Evolutionary conservation across 2,888 invertebrate genomes (phyloP).

Genomic region (Spisula solida): DNA sequence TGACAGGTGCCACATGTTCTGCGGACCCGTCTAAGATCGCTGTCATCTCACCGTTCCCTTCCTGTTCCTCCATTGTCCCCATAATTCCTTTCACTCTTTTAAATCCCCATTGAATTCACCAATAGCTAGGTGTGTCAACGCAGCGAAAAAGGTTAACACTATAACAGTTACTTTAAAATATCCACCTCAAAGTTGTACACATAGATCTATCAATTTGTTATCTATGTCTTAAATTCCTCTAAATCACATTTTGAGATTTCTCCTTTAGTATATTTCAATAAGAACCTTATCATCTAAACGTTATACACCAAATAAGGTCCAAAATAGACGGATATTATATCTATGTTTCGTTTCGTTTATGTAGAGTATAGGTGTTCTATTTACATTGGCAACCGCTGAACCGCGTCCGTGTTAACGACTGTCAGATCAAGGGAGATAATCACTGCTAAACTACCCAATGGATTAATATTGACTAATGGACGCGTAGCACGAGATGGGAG

Average conservation of each 20-base stretch:
- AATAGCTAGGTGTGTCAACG: background rate
- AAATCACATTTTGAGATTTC: background rate
- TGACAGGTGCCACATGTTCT: constrained; percentile 48
- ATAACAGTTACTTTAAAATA: background rate
- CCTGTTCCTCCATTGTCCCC: constrained; percentile 32
- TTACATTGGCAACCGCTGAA: constrained; percentile 67
- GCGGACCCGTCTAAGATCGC: constrained; percentile 65
- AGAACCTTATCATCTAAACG: background rate
- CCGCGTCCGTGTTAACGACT: constrained; percentile 33
- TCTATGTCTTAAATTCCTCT: background rate
- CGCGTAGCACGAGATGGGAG: background rate
- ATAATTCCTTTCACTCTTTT: background rate
- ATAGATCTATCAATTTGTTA: no score
- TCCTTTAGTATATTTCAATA: background rate
- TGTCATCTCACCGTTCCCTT: constrained; percentile 16
- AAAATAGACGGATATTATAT: constrained; percentile 2
- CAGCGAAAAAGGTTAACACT: background rate
- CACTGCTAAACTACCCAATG: background rate
- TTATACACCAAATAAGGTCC: constrained; percentile 11
- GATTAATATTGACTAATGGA: constrained; percentile 5
- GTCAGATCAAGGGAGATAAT: constrained; percentile 8
- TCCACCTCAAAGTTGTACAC: background rate
- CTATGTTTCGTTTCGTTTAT: background rate
- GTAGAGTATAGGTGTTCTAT: constrained; percentile 30
- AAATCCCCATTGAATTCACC: constrained; percentile 5